Evolutionary conservation across 2,113 vertebrate genomes (phyloP).

Genomic region (Hiodon alosoides): DNA sequence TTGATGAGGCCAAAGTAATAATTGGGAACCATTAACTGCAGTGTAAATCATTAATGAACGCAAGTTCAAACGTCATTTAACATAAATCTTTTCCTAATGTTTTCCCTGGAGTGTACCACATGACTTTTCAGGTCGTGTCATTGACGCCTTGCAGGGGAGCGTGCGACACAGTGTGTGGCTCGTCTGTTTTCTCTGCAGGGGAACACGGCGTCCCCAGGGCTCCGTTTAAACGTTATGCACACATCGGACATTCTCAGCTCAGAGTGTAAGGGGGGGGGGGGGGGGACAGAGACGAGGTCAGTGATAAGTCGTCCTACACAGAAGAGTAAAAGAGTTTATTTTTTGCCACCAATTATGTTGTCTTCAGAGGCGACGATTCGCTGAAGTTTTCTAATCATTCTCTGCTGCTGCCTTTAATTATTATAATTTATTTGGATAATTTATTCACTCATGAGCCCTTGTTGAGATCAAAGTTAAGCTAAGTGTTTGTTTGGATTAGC

Average conservation of each 20-base stretch:
- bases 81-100: not conserved
- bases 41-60: slow-evolving; percentile 27
- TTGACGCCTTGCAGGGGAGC: not conserved
- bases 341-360: too few relatives aligned
- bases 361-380: too few relatives aligned
- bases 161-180: not conserved
- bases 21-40: slow-evolving; percentile 22
- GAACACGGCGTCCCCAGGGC: not conserved
- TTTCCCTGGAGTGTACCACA: not conserved
- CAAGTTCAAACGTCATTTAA: slow-evolving; percentile 4
- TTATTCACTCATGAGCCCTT: not conserved
- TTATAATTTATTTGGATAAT: not conserved
- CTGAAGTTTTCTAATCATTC: too few relatives aligned
- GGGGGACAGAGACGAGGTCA: not conserved
- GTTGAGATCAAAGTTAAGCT: not conserved
- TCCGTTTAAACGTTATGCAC: not conserved
- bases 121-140: not conserved
- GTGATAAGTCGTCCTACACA: too few relatives aligned
- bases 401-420: too few relatives aligned
- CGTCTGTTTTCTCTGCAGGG: not conserved
- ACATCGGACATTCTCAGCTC: not conserved
- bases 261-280: not conserved
- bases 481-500: not conserved
- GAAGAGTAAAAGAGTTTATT: too few relatives aligned
- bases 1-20: slow-evolving; percentile 29